A percentile compares a stretch with the other conserved stretches of the same genome.
These are phyloP conservation scores for Meleagris gallopavo DNA, from an alignment of 2,113 vertebrate genomes.

Conservation along the genomic window DNA sequence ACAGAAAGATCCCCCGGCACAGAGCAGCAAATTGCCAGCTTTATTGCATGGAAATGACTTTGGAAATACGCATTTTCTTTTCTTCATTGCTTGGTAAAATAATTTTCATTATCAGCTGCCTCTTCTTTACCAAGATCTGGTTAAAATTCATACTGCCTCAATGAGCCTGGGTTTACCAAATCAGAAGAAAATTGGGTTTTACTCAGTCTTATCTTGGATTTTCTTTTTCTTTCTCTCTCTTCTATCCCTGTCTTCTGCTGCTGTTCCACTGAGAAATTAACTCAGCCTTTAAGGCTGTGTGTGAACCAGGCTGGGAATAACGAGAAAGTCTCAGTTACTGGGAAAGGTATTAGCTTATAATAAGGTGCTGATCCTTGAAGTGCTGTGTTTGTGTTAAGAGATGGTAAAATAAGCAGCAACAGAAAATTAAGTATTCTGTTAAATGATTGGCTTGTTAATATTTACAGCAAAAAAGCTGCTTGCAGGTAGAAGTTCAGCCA, in stretches of 20 bases:
- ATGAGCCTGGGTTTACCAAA: not conserved
- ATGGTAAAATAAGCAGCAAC: constrained; percentile 6
- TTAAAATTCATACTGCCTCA: not conserved
- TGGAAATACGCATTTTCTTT: not conserved
- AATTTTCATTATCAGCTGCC: not conserved
- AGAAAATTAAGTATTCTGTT: constrained; percentile 6
- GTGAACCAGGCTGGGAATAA: not conserved
- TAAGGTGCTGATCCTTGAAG: constrained; percentile 35
- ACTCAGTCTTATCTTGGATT: not conserved
- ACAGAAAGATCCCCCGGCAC: not conserved
- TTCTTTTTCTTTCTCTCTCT: not conserved
- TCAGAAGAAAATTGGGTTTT: not conserved
- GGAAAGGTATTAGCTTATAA: constrained; percentile 39
- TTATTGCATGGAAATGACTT: not conserved
- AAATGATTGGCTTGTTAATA: not conserved
- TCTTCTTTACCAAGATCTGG: not conserved
- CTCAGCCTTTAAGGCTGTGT: not conserved
- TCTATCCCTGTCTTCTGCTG: not conserved
- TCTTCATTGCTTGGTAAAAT: not conserved
- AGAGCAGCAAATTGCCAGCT: not conserved
- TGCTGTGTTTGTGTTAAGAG: constrained; percentile 8
- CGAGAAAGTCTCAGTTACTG: constrained; percentile 1
- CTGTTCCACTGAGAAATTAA: constrained; percentile 51
- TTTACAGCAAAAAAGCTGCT: not conserved
- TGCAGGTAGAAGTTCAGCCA: not conserved